A percentile compares a stretch with the other conserved stretches of the same genome.
Conservation (phyloP, 2,888 invertebrate species). For the Dorcus hopei region DNA sequence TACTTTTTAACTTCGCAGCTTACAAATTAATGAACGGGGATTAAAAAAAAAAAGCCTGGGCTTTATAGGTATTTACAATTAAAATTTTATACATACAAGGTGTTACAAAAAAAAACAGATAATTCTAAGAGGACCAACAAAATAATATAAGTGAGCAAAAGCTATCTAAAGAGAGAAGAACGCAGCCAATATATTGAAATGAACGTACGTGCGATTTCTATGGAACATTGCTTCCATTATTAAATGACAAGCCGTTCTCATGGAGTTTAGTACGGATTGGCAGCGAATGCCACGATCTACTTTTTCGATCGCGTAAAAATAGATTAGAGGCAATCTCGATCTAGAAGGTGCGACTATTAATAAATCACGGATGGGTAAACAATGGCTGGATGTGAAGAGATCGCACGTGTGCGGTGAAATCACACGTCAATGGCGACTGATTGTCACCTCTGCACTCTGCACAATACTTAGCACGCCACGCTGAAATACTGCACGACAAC, state of each 20-base stretch:
- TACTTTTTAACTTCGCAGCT: background rate
- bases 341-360: slow-evolving; percentile 19
- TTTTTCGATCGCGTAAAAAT: too few relatives aligned
- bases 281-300: too few relatives aligned
- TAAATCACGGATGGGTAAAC: slow-evolving; percentile 26
- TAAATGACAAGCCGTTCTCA: too few relatives aligned
- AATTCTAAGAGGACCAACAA: too few relatives aligned
- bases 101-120: too few relatives aligned
- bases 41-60: too few relatives aligned
- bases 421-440: slow-evolving; percentile 22
- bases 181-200: background rate
- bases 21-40: too few relatives aligned
- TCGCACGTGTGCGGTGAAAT: slow-evolving; percentile 23
- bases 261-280: too few relatives aligned
- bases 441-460: slow-evolving; percentile 23
- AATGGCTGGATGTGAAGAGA: slow-evolving; percentile 20
- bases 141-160: background rate
- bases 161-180: slow-evolving; percentile 6
- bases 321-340: background rate
- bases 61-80: too few relatives aligned
- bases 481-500: slow-evolving; percentile 22
- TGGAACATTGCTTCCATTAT: too few relatives aligned
- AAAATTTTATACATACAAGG: too few relatives aligned
- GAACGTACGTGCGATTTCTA: too few relatives aligned
- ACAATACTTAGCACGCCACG: slow-evolving; percentile 17